A percentile compares a stretch with the other conserved stretches of the same genome.
Evolutionary conservation across 2,888 invertebrate species (phyloP).

Genomic region (Andrena marginata): DNA sequence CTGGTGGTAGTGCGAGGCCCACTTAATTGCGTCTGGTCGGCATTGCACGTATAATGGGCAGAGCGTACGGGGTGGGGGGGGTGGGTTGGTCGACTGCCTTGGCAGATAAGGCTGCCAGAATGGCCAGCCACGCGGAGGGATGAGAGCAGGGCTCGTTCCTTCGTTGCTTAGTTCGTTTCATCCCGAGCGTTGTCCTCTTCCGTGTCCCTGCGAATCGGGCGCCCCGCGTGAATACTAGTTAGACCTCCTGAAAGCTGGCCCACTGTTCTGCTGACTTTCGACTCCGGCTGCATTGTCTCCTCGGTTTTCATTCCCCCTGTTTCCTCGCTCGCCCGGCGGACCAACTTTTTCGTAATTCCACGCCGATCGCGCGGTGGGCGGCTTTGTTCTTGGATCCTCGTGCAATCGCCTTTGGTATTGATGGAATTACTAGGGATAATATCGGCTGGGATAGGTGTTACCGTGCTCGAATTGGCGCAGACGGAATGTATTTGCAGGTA

Average conservation of each 20-base stretch:
- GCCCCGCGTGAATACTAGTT: slow-evolving; percentile 23
- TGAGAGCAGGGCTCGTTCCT: slow-evolving; percentile 37
- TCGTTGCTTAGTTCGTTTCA: slow-evolving; percentile 50
- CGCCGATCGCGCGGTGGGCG: neutral
- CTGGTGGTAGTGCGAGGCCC: slow-evolving; percentile 58
- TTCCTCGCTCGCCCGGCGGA: neutral
- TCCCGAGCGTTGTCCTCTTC: slow-evolving; percentile 22
- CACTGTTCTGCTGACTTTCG: slow-evolving; percentile 38
- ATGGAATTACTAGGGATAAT: too few relatives aligned
- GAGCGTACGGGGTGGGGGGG: slow-evolving; percentile 35
- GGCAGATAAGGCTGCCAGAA: slow-evolving; percentile 68
- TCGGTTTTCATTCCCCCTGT: neutral
- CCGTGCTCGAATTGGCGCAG: too few relatives aligned
- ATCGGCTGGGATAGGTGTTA: too few relatives aligned
- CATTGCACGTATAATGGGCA: slow-evolving; percentile 67
- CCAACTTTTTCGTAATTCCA: neutral
- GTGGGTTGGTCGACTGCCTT: slow-evolving; percentile 47
- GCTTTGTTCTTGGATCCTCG: neutral
- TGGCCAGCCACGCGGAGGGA: slow-evolving; percentile 23
- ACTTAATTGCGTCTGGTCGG: slow-evolving; percentile 71
- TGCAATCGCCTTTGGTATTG: neutral
- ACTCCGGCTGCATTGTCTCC: neutral
- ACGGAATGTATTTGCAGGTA: too few relatives aligned
- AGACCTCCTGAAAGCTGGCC: slow-evolving; percentile 20
- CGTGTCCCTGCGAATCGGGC: slow-evolving; percentile 5